Percentiles rank a stretch among this genome's conserved stretches.
Evolutionary conservation across 2,888 invertebrate genomes (phyloP).

Genomic region (Odontocolon sp.): DNA sequence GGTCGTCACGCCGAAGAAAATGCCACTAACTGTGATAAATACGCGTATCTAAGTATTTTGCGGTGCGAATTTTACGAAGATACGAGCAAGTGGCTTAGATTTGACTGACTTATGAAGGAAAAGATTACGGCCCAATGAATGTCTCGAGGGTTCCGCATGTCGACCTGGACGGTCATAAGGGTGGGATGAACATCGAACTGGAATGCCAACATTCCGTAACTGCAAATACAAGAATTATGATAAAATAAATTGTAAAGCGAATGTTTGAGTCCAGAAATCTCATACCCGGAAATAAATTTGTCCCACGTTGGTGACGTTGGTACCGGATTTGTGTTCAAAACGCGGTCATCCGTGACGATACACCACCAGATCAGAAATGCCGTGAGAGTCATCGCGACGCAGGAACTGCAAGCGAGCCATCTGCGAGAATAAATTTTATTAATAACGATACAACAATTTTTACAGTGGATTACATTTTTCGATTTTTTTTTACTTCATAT

Average conservation of each 20-base stretch:
- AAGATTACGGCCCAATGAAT: conserved; percentile 88
- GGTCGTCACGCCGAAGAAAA: conserved; percentile 86
- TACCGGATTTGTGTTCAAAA: conserved; percentile 76
- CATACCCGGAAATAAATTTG: conserved; percentile 77
- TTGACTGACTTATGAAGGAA: conserved; percentile 85
- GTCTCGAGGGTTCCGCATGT: conserved; percentile 91
- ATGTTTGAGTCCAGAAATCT: conserved; percentile 1
- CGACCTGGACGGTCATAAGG: conserved; percentile 94
- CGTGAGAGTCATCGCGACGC: conserved; percentile 84
- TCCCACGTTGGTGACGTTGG: conserved; percentile 79
- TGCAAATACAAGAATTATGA: conserved; percentile 55
- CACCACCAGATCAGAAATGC: conserved; percentile 86
- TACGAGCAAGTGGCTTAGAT: background rate
- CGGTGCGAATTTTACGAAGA: too few relatives aligned
- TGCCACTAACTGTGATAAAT: conserved; percentile 84
- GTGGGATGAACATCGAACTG: conserved; percentile 92
- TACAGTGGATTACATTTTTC: background rate
- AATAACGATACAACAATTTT: background rate
- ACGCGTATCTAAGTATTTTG: too few relatives aligned
- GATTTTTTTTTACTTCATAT: conserved; percentile 89
- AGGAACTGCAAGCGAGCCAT: conserved; percentile 85
- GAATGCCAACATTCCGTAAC: conserved; percentile 81
- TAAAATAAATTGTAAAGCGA: too few relatives aligned
- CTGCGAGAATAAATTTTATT: conserved; percentile 79
- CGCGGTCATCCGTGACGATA: conserved; percentile 79